Evolutionary conservation across 2,888 invertebrate species (phyloP).

Genomic region (Homarus gammarus): DNA sequence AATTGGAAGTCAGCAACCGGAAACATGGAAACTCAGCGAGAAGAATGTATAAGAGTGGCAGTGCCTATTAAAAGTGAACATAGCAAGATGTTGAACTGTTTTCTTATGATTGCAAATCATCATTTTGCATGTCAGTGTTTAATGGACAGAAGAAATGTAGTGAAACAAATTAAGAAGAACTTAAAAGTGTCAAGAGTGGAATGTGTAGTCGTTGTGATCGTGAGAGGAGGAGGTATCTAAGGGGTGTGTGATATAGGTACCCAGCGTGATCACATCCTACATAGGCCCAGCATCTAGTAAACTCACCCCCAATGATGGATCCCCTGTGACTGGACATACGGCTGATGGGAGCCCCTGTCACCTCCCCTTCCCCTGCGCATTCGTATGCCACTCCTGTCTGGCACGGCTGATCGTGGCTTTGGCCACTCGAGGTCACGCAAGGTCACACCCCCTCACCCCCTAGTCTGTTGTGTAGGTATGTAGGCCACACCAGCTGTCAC

Average conservation of each 20-base stretch:
- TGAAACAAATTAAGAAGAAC: slow-evolving; percentile 17
- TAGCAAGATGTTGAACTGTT: neutral
- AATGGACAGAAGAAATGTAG: slow-evolving; percentile 20
- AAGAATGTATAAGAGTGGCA: slow-evolving; percentile 11
- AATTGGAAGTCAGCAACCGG: neutral
- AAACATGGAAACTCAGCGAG: neutral
- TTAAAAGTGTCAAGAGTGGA: slow-evolving; percentile 37
- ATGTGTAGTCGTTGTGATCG: slow-evolving; percentile 24
- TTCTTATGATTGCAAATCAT: slow-evolving; percentile 4
- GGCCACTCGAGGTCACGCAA: slow-evolving; percentile 36
- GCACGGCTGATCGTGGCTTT: slow-evolving; percentile 44
- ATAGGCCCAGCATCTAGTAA: slow-evolving; percentile 51
- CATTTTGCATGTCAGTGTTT: slow-evolving; percentile 45
- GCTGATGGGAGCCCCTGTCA: slow-evolving; percentile 41
- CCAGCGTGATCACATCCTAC: slow-evolving; percentile 46
- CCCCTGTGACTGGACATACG: slow-evolving; percentile 47
- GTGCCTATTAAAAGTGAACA: slow-evolving; percentile 11
- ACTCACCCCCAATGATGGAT: slow-evolving; percentile 47
- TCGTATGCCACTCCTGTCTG: slow-evolving; percentile 47
- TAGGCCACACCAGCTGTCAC: slow-evolving; percentile 68
- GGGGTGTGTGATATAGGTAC: slow-evolving; percentile 40
- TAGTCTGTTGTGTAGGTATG: slow-evolving; percentile 71
- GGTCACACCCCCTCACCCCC: slow-evolving; percentile 61
- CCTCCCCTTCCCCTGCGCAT: slow-evolving; percentile 45
- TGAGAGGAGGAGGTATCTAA: slow-evolving; percentile 19